Percentiles rank a stretch among this genome's conserved stretches.
Conservation (phyloP, 1,140 invertebrate species). For the Ceratina calcarata region DNA sequence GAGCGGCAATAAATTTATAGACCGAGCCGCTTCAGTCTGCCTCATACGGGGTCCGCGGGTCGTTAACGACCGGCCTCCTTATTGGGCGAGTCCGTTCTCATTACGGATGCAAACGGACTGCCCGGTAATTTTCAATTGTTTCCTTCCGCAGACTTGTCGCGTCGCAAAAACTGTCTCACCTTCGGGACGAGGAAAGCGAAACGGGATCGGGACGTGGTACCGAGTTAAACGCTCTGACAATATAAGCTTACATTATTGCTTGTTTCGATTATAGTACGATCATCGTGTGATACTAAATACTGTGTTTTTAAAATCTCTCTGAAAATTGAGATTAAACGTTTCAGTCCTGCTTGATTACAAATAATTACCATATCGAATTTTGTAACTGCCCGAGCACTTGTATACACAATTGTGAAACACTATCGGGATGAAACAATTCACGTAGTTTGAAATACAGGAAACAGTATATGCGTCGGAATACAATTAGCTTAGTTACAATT, state of each 20-base stretch:
- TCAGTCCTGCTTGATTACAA: too few relatives aligned
- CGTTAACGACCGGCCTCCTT: slow-evolving; percentile 67
- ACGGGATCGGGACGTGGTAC: slow-evolving; percentile 1
- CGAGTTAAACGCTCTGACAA: neutral
- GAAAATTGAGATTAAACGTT: too few relatives aligned
- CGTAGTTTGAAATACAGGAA: neutral
- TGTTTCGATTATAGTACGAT: neutral
- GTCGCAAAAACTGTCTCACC: slow-evolving; percentile 49
- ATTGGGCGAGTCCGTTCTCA: slow-evolving; percentile 60
- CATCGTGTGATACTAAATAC: too few relatives aligned
- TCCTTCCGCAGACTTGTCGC: slow-evolving; percentile 35
- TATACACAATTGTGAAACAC: too few relatives aligned
- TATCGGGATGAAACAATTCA: neutral
- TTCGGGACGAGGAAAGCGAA: slow-evolving; percentile 39
- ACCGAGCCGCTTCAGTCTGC: slow-evolving; percentile 64
- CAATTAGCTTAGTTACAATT: slow-evolving; percentile 20
- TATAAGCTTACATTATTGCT: neutral
- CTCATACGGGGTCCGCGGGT: slow-evolving; percentile 64
- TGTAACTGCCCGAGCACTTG: too few relatives aligned
- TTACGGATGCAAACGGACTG: slow-evolving; percentile 66
- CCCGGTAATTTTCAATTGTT: slow-evolving; percentile 66
- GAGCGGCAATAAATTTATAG: slow-evolving; percentile 72
- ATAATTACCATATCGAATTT: too few relatives aligned
- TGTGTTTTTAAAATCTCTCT: too few relatives aligned
- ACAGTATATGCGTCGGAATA: neutral